Evolutionary conservation across 1,140 invertebrate species (phyloP).

Genomic region (Trissolcus basalis): DNA sequence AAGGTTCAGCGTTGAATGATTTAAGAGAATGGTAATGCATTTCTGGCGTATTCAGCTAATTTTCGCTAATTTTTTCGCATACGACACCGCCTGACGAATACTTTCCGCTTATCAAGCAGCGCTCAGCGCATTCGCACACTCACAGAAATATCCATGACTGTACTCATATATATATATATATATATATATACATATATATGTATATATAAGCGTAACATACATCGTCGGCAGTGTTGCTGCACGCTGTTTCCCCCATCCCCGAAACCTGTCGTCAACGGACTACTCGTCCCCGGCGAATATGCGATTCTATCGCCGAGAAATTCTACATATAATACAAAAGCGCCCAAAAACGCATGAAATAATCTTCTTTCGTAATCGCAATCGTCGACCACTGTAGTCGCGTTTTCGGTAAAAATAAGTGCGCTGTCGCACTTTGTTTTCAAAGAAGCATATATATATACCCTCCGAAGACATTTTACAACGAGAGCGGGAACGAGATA

Average conservation of each 20-base stretch:
- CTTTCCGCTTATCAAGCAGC: constrained; percentile 54
- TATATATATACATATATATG: background rate
- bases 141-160: constrained; percentile 13
- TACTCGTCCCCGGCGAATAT: constrained; percentile 44
- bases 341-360: constrained; percentile 62
- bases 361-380: constrained; percentile 66
- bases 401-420: constrained; percentile 59
- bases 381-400: constrained; percentile 60
- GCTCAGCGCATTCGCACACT: constrained; percentile 34
- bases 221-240: constrained; percentile 37
- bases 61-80: constrained; percentile 48
- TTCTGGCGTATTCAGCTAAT: constrained; percentile 54
- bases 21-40: constrained; percentile 57
- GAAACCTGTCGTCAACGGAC: constrained; percentile 53
- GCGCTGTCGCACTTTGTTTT: constrained; percentile 59
- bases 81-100: constrained; percentile 50
- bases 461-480: constrained; percentile 32
- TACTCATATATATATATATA: background rate
- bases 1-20: constrained; percentile 50
- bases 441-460: background rate
- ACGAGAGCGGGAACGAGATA: constrained; percentile 4
- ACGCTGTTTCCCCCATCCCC: constrained; percentile 30
- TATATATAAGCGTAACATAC: constrained; percentile 39
- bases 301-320: constrained; percentile 59
- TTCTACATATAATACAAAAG: constrained; percentile 65